Base-by-base conservation (phyloP, 2,888 invertebrate genomes). In the Leistus spinibarbis region DNA sequence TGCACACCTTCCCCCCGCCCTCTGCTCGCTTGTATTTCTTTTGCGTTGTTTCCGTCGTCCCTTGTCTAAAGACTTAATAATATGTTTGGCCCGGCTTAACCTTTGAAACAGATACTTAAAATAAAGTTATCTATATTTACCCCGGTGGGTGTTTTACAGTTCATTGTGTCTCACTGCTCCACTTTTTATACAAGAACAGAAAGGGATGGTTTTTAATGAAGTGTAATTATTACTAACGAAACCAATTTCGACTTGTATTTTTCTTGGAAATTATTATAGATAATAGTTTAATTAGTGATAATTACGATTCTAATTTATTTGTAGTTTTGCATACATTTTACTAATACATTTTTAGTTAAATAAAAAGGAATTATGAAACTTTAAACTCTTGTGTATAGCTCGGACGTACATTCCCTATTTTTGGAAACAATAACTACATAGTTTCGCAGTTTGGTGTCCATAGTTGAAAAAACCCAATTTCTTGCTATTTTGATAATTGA, bases 21-120 rank as follows among this genome's bases (percentile, higher is more conserved):
- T 7, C 22, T 60, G 22, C 10, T 3, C 7, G 60, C 20, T 60
- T 60, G 19, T 60, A 4, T 17, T 60, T 20, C 17, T 10, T 20
- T 10, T 20, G 4, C 40, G 22, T 22, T 20, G 19, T 17, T 20
- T 22, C 27, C 24, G 69, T 53, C 54, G 16, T 13, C 22, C 54
- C 63, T 54, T 23, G 63, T 54, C 24, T 71, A 22, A 71, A 54
- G 71, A 71, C 71, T 71, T 71, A 71, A 71, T 71, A 54, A 71
- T 64, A 71, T 78, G 76, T 77, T 78, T 76, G 4, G 68, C 72
- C 76, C 79, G 79, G 79, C 75, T 60, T 76, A 76, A 76, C 79
- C 80, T 80, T 80, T 80, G 79, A 79, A 80, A 80, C 77, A 70
- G 78, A 80, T 80, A 80, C 79, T 77, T 79, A 78, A 77, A 79